Conservation (phyloP, 1,140 invertebrate genomes). For the Nasonia longicornis region DNA sequence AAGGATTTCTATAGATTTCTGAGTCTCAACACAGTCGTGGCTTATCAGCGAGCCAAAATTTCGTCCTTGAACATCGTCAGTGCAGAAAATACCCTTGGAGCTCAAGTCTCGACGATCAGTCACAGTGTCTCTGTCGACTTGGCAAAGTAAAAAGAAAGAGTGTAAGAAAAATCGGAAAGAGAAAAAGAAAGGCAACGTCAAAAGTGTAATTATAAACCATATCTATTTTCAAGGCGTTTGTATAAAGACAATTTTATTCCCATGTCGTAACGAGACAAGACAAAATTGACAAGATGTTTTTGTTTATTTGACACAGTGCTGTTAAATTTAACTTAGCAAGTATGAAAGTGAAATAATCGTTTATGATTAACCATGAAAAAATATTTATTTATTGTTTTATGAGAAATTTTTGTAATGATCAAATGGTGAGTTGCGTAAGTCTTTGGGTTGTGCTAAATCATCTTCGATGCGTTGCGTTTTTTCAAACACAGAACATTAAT, state of each 20-base stretch:
- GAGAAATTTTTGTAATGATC: not conserved
- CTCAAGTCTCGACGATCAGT: slow-evolving; percentile 71
- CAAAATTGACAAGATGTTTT: not conserved
- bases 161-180: not conserved
- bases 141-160: slow-evolving; percentile 53
- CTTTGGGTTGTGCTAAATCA: not conserved
- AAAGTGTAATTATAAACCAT: slow-evolving; percentile 16
- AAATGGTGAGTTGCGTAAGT: not conserved
- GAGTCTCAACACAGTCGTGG: slow-evolving; percentile 86
- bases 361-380: not conserved
- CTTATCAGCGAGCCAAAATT: slow-evolving; percentile 89
- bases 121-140: slow-evolving; percentile 68
- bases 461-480: not conserved
- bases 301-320: slow-evolving; percentile 13
- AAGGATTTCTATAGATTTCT: slow-evolving; percentile 74
- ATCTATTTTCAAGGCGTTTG: slow-evolving; percentile 22
- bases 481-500: not conserved
- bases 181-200: not conserved
- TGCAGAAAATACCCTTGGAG: slow-evolving; percentile 55
- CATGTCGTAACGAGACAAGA: slow-evolving; percentile 4
- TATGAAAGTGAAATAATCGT: slow-evolving; percentile 4
- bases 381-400: slow-evolving; percentile 15
- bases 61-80: slow-evolving; percentile 85
- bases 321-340: not conserved
- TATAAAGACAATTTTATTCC: slow-evolving; percentile 37